A percentile compares a stretch with the other conserved stretches of the same genome.
These are phyloP conservation scores for Dendrolimus punctatus DNA, from an alignment of 1,140 invertebrate species.

Conservation along the genomic window DNA sequence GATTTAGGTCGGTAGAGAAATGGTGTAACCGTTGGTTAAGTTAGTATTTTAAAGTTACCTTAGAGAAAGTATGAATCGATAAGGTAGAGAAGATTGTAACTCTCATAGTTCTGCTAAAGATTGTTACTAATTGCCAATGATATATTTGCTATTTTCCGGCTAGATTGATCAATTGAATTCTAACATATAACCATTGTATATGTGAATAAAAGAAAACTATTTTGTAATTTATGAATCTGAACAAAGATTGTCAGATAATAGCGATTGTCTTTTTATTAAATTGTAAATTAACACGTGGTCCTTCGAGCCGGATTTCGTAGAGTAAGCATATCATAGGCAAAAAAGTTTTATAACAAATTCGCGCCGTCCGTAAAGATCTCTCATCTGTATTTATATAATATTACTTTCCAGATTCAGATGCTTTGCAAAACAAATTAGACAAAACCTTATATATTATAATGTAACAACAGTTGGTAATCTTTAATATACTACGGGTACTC, in stretches of 20 bases:
- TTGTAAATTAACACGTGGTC: too few species aligned
- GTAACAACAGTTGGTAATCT: too few species aligned
- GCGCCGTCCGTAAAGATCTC: constrained; percentile 5
- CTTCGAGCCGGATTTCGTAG: too few species aligned
- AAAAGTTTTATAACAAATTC: constrained; percentile 5
- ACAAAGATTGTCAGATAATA: too few species aligned
- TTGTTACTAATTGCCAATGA: constrained; percentile 19
- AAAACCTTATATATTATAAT: background rate
- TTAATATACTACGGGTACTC: too few species aligned
- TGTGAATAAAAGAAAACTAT: too few species aligned
- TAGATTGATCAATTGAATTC: too few species aligned
- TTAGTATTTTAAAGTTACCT: constrained; percentile 44
- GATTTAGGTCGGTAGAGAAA: constrained; percentile 36
- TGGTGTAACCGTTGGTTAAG: constrained; percentile 51
- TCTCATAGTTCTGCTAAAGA: constrained; percentile 36
- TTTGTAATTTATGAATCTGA: too few species aligned
- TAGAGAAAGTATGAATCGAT: constrained; percentile 33
- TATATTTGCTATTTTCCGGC: background rate
- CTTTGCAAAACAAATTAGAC: background rate
- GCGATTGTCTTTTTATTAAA: too few species aligned
- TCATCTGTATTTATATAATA: constrained; percentile 1
- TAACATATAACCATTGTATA: too few species aligned
- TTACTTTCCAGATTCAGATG: background rate
- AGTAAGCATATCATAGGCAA: too few species aligned
- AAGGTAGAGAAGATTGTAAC: constrained; percentile 36